These are phyloP conservation scores for Drosophila oshimai DNA, from an alignment of 1,140 invertebrate genomes.

Conservation along the genomic window DNA sequence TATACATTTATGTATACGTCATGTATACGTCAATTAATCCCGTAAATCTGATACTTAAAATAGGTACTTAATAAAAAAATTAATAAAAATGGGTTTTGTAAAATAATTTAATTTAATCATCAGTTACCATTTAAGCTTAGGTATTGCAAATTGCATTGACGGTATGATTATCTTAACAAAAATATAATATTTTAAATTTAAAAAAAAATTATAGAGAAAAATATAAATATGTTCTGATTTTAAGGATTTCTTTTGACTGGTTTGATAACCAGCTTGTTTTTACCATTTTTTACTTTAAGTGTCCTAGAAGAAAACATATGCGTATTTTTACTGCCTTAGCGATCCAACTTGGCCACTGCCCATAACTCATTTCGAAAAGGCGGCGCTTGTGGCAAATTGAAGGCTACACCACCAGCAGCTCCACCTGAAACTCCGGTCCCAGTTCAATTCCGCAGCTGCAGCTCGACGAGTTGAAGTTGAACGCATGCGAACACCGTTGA, in stretches of 20 bases:
- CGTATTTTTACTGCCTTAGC: conserved; percentile 17
- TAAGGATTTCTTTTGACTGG: no score
- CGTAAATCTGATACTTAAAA: no score
- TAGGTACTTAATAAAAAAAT: no score
- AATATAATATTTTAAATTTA: no score
- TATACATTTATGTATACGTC: no score
- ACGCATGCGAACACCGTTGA: conserved; percentile 56
- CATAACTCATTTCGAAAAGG: conserved; percentile 72
- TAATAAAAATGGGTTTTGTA: no score
- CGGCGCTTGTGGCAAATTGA: conserved; percentile 78
- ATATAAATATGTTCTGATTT: background rate
- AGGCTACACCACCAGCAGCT: conserved; percentile 48
- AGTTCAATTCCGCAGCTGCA: conserved; percentile 25
- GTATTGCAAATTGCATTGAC: no score
- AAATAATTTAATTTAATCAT: no score
- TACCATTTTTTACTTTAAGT: background rate
- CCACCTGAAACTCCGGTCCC: conserved; percentile 2
- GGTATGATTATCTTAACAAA: no score
- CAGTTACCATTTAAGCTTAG: no score
- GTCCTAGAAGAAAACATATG: conserved; percentile 14
- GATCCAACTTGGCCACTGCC: conserved; percentile 29
- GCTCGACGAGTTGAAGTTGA: conserved; percentile 26
- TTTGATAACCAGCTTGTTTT: background rate
- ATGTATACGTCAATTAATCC: no score
- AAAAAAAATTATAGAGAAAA: background rate